Conservation (phyloP, 2,797 vertebrate genomes). For the Peromyscus aztecus region DNA sequence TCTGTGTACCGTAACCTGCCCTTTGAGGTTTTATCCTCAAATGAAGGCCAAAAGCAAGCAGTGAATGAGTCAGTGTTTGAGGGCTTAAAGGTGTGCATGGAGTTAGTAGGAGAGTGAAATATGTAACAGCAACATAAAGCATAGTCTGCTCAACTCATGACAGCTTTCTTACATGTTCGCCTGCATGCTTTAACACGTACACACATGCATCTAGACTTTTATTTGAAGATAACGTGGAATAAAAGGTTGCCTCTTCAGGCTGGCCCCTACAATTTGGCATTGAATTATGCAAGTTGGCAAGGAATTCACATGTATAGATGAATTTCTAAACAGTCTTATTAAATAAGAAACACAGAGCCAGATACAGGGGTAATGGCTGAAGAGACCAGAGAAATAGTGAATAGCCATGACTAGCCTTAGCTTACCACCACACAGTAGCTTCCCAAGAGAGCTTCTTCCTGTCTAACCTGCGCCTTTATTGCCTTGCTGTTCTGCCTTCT, state of each 20-base stretch:
- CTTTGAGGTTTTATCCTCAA: constrained; percentile 18
- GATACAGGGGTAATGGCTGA: too few species aligned
- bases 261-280: not conserved
- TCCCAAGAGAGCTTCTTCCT: too few species aligned
- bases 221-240: not conserved
- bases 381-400: too few species aligned
- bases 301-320: not conserved
- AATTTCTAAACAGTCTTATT: too few species aligned
- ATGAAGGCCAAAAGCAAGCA: not conserved
- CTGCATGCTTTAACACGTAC: not conserved
- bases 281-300: not conserved
- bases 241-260: not conserved
- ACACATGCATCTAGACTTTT: not conserved
- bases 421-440: too few species aligned
- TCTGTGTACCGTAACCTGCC: not conserved
- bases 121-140: not conserved
- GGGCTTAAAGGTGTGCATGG: not conserved
- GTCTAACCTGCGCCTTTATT: too few species aligned
- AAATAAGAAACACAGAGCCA: too few species aligned
- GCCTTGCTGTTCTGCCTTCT: too few species aligned
- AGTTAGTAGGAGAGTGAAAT: not conserved
- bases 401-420: too few species aligned
- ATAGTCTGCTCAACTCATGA: not conserved
- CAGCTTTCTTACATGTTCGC: not conserved
- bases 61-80: not conserved